Base-by-base conservation (phyloP, 2,888 invertebrate species). In the Sinotaia quadrata region DNA sequence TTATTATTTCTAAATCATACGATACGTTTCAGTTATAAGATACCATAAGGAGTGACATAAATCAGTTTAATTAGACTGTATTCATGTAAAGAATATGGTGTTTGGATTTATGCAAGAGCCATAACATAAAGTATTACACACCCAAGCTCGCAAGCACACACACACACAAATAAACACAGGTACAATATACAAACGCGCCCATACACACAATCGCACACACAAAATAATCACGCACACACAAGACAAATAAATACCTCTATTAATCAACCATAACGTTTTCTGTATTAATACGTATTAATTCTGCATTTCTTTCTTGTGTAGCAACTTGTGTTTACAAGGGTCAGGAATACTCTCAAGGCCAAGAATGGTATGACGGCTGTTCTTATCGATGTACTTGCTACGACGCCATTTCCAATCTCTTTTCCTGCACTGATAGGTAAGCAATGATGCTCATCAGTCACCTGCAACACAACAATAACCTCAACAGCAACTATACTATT, bases 361-460 rank as follows among this genome's bases (percentile, higher is more conserved):
- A 80, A 57, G 37, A 65, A 27, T 81, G 81, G 81, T 79, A 74
- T 67, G 81, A 80, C 67, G 79, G 78, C 29, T 81, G 81, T 68
- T 74, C 76, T 66, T 77, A 72, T 69, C 77, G 68, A 44, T 81
- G 81, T 68, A 59, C 75, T 8, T 81, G 81, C 75, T 79, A 79
- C 54, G 74, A 79, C 69, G 77, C 79, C 15, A 44, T 56, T 4
- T 62, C 67, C 58, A 78, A 78, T 18, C 78, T 72, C 69, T 79
- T 72, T 67, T 78, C 76, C 63, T 81, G 81, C 71, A 73, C 69
- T 5, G 74, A 74, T 61, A 78, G 81, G 81, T 80, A 61, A 12
- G 57, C 47, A 47, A 18, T 52, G n/a, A n/a, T n/a, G n/a, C 47
- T 8, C 24, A 41, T n/a, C 41, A 18, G 2, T 18, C 15, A 12